Percentiles rank a stretch among this genome's conserved stretches.
These are phyloP conservation scores for Scleropages formosus DNA, from an alignment of 2,797 vertebrate species.

Conservation along the genomic window DNA sequence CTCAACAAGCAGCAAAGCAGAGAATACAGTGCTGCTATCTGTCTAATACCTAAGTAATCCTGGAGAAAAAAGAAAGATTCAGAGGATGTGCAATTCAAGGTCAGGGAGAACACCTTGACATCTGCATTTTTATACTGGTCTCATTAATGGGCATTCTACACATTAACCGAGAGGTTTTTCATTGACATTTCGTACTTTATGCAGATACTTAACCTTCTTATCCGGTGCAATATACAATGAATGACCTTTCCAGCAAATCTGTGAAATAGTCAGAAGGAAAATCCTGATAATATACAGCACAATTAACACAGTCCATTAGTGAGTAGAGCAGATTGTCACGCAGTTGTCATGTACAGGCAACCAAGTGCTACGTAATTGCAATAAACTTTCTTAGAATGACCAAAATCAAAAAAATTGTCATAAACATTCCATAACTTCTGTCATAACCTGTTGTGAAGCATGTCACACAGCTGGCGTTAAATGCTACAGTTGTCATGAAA, in stretches of 20 bases:
- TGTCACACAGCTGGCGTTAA: neutral
- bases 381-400: conserved; percentile 2
- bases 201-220: neutral
- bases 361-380: neutral
- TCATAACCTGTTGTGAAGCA: neutral
- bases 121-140: neutral
- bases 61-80: neutral
- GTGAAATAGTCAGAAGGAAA: conserved; percentile 10
- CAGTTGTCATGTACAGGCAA: neutral
- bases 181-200: neutral
- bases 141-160: neutral
- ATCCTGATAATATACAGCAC: neutral
- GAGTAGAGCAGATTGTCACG: neutral
- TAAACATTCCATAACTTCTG: neutral
- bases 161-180: neutral
- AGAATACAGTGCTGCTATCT: neutral
- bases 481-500: neutral
- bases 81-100: neutral
- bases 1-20: neutral
- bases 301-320: neutral
- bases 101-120: neutral
- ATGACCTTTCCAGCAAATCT: neutral
- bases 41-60: neutral
- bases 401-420: neutral
- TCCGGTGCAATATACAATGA: neutral